These are phyloP conservation scores for Notiomystis cincta DNA, from an alignment of 2,113 vertebrate genomes.

Conservation along the genomic window DNA sequence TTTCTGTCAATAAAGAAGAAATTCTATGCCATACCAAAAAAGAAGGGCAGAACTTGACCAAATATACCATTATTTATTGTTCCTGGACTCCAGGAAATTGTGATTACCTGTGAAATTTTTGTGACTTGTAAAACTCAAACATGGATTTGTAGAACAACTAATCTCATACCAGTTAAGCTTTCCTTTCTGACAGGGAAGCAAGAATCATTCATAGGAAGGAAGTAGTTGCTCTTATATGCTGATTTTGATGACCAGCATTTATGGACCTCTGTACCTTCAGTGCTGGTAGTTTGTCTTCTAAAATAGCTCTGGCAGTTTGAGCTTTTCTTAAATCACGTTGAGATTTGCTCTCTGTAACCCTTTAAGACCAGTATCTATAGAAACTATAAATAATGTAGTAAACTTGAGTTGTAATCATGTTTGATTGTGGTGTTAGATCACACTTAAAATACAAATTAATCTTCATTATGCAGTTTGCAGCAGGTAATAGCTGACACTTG, in stretches of 20 bases:
- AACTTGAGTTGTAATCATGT: neutral
- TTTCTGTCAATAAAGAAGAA: neutral
- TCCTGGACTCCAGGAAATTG: neutral
- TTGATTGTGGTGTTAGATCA: neutral
- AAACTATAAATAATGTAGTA: neutral
- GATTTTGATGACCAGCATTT: neutral
- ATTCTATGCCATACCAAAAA: neutral
- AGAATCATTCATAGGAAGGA: neutral
- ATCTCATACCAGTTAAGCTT: neutral
- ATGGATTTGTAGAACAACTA: neutral
- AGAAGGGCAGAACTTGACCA: neutral
- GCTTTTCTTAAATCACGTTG: neutral
- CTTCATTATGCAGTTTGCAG: neutral
- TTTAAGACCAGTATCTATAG: neutral
- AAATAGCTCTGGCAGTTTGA: neutral
- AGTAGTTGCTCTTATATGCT: neutral
- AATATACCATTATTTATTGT: neutral
- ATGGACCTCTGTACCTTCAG: neutral
- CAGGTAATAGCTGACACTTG: neutral
- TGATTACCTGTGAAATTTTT: neutral
- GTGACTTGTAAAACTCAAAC: neutral
- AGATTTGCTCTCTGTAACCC: neutral
- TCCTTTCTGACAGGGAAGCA: neutral
- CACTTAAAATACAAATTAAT: neutral
- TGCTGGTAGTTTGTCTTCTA: neutral